Evolutionary conservation across 2,888 invertebrate genomes (phyloP).

Genomic region (Silvanus unidentatus): DNA sequence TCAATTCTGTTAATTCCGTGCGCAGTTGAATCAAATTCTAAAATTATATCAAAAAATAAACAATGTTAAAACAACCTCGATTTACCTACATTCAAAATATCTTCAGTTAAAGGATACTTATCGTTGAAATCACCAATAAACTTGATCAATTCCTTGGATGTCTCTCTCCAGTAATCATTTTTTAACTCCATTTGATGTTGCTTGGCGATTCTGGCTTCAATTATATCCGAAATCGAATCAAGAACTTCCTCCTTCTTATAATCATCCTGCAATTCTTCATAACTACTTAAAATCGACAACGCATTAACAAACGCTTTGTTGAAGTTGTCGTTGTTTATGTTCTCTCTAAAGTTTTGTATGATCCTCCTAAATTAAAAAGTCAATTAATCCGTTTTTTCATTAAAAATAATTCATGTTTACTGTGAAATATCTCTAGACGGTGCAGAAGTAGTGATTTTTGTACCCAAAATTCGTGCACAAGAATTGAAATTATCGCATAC

Average conservation of each 20-base stretch:
- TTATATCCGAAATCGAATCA: background rate
- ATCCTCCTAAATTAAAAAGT: slow-evolving; percentile 7
- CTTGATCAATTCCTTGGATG: slow-evolving; percentile 8
- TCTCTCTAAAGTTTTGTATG: slow-evolving; percentile 3
- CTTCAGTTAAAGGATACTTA: slow-evolving; percentile 6
- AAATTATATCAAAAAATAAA: slow-evolving; percentile 9
- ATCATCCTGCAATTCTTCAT: slow-evolving; percentile 3
- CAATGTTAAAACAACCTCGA: background rate
- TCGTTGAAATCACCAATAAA: slow-evolving; percentile 7
- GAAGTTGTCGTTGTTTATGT: slow-evolving; percentile 8
- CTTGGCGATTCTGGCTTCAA: slow-evolving; percentile 7
- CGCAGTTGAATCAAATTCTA: slow-evolving; percentile 3
- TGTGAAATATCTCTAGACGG: slow-evolving; percentile 3
- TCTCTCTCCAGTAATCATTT: background rate
- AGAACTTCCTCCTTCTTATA: background rate
- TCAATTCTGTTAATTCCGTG: slow-evolving; percentile 1
- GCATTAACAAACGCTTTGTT: slow-evolving; percentile 10
- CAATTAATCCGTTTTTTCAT: too few species aligned
- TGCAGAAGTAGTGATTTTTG: slow-evolving; percentile 4
- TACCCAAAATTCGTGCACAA: slow-evolving; percentile 10
- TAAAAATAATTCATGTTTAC: too few species aligned
- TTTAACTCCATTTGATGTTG: slow-evolving; percentile 5
- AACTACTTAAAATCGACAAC: slow-evolving; percentile 8
- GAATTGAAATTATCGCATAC: slow-evolving; percentile 11
- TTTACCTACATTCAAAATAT: slow-evolving; percentile 7